Conservation (phyloP, 2,888 invertebrate genomes). For the Myopa testacea region DNA sequence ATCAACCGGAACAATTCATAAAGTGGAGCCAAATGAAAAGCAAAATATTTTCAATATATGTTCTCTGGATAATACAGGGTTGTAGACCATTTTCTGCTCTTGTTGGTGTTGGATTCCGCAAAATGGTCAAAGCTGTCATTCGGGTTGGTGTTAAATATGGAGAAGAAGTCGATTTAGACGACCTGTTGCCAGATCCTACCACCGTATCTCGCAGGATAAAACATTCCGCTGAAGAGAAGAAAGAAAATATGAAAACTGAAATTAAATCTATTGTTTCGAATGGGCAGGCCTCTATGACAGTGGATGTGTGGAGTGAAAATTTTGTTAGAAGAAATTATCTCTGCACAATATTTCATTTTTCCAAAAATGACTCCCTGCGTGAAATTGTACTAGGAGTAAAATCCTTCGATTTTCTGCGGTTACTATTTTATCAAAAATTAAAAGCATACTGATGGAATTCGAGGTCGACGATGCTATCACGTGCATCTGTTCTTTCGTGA, state of each 20-base stretch:
- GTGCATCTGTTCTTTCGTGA: constrained; percentile 40
- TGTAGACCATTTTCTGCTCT: constrained; percentile 36
- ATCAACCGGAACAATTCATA: neutral
- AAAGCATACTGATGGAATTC: constrained; percentile 38
- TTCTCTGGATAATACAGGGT: too few species aligned
- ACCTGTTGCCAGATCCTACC: constrained; percentile 42
- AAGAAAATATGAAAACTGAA: constrained; percentile 35
- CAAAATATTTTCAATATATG: constrained; percentile 3
- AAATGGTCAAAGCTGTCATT: constrained; percentile 43
- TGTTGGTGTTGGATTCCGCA: constrained; percentile 14
- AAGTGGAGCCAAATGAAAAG: constrained; percentile 27
- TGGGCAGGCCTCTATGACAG: constrained; percentile 42
- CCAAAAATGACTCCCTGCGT: constrained; percentile 43
- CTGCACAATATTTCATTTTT: constrained; percentile 46
- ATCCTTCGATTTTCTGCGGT: constrained; percentile 39
- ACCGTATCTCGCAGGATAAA: too few species aligned
- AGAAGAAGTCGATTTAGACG: constrained; percentile 42
- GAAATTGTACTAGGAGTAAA: constrained; percentile 45
- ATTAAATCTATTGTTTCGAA: constrained; percentile 37
- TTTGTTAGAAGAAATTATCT: constrained; percentile 47
- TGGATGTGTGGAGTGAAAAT: constrained; percentile 48
- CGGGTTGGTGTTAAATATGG: constrained; percentile 46
- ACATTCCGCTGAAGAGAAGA: constrained; percentile 43
- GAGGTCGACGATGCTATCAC: constrained; percentile 40
- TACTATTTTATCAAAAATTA: too few species aligned